A percentile compares a stretch with the other conserved stretches of the same genome.
Conservation (phyloP, 2,113 vertebrate species). For the Engraulis encrasicolus region DNA sequence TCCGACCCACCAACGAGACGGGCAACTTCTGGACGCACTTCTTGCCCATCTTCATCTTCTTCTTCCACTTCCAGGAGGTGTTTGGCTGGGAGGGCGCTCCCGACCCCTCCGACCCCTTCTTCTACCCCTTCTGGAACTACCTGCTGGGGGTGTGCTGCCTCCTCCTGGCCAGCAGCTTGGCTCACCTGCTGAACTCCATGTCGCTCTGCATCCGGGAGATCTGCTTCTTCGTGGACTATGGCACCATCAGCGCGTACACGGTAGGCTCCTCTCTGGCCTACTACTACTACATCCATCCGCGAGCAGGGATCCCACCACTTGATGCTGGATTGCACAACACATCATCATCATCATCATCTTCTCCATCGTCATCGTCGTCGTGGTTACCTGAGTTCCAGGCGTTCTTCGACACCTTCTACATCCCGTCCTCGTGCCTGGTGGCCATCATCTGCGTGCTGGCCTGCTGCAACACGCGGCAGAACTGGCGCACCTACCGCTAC, state of each 20-base stretch:
- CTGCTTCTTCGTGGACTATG: conserved; percentile 81
- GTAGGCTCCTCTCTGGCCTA: conserved; percentile 79
- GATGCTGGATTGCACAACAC: conserved; percentile 29
- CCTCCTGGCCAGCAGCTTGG: conserved; percentile 79
- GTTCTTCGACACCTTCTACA: conserved; percentile 73
- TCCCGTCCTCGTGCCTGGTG: conserved; percentile 71
- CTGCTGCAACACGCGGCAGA: conserved; percentile 77
- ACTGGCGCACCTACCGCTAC: conserved; percentile 74
- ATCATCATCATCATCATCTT: background rate
- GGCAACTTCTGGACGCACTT: conserved; percentile 85
- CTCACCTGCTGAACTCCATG: conserved; percentile 81
- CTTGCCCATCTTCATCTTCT: conserved; percentile 76
- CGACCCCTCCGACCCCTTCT: conserved; percentile 59
- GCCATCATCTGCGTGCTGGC: conserved; percentile 75
- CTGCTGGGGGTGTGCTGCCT: conserved; percentile 76
- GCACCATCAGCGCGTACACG: conserved; percentile 78
- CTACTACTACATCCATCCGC: conserved; percentile 78
- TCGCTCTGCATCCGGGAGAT: conserved; percentile 76
- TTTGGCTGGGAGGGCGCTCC: conserved; percentile 66
- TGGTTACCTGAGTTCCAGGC: conserved; percentile 34
- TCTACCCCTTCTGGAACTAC: conserved; percentile 79
- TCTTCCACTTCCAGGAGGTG: conserved; percentile 71
- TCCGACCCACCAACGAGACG: conserved; percentile 79
- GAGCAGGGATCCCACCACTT: conserved; percentile 56
- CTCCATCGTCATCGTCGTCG: background rate